Percentiles rank a stretch among this genome's conserved stretches.
phyloP scores from a whole-genome alignment of 2,888 invertebrate species.

The Eumacrocentrus americanus region DNA sequence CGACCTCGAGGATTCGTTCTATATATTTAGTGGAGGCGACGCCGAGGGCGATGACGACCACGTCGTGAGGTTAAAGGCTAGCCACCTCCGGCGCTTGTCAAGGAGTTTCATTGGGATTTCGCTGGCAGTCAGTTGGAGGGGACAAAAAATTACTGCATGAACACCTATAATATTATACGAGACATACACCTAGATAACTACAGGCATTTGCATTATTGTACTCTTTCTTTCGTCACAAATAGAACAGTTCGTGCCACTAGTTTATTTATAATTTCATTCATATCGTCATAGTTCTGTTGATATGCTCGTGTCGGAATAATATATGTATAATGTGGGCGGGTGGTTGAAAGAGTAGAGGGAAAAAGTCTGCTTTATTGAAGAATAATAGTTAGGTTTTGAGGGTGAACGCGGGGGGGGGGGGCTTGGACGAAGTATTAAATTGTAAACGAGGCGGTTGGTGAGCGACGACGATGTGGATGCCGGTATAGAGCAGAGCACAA shows the following conservation, averaged over 20 bases:
- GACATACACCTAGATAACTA: too few relatives aligned
- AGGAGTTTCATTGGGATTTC: slow-evolving; percentile 11
- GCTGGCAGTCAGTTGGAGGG: not conserved
- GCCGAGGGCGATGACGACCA: slow-evolving; percentile 14
- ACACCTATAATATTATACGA: too few relatives aligned
- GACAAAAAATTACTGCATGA: too few relatives aligned
- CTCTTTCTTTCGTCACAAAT: not conserved
- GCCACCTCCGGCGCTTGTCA: slow-evolving; percentile 10
- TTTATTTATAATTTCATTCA: slow-evolving; percentile 19
- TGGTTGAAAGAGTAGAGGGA: not conserved
- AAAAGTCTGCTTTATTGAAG: not conserved
- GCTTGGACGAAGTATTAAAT: not conserved
- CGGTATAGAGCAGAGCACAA: slow-evolving; percentile 15
- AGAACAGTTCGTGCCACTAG: not conserved
- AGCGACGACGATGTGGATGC: slow-evolving; percentile 24
- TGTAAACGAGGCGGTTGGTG: not conserved
- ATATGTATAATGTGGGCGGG: not conserved
- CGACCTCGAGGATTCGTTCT: slow-evolving; percentile 11
- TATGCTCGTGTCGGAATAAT: not conserved
- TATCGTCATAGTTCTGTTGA: not conserved
- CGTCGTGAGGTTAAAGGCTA: slow-evolving; percentile 19
- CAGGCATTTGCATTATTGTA: not conserved
- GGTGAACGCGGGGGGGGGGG: not conserved
- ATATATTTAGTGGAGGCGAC: not conserved
- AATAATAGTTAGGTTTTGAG: slow-evolving; percentile 12